These are phyloP conservation scores for Gobio occitaniae DNA, from an alignment of 2,797 vertebrate genomes.

Conservation along the genomic window DNA sequence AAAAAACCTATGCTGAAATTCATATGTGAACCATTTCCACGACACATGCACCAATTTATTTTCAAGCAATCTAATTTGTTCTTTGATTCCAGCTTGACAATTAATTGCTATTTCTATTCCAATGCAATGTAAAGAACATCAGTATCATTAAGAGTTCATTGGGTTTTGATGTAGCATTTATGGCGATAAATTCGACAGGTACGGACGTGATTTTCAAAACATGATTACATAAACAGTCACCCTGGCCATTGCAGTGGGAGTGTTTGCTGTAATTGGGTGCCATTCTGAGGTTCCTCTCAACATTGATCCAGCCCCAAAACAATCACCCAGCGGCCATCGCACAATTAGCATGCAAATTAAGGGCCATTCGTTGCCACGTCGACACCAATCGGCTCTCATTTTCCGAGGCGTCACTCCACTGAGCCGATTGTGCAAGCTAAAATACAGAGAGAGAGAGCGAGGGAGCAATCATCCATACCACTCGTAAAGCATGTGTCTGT, in stretches of 20 bases:
- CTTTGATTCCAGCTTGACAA: constrained; percentile 21
- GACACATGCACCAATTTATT: background rate
- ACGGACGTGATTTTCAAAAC: constrained; percentile 41
- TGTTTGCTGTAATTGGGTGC: constrained; percentile 61
- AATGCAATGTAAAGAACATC: constrained; percentile 13
- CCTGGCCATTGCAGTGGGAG: constrained; percentile 46
- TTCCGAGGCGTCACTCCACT: constrained; percentile 60
- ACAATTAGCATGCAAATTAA: constrained; percentile 70
- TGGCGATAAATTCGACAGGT: constrained; percentile 34
- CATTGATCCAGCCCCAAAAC: constrained; percentile 68
- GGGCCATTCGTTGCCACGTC: constrained; percentile 59
- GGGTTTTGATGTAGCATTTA: constrained; percentile 23
- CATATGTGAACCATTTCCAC: background rate
- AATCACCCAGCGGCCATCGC: constrained; percentile 62
- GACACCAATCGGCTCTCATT: constrained; percentile 63
- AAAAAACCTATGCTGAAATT: background rate
- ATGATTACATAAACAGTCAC: constrained; percentile 45
- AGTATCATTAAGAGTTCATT: constrained; percentile 16
- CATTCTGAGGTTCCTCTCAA: constrained; percentile 60
- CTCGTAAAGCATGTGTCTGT: constrained; percentile 27
- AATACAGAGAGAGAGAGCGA: constrained; percentile 11
- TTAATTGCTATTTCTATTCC: constrained; percentile 36
- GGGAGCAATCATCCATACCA: constrained; percentile 33
- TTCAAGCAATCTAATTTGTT: background rate
- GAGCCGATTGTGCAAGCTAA: constrained; percentile 15